phyloP scores from a whole-genome alignment of 2,888 invertebrate genomes.

The Aromia moschata region DNA sequence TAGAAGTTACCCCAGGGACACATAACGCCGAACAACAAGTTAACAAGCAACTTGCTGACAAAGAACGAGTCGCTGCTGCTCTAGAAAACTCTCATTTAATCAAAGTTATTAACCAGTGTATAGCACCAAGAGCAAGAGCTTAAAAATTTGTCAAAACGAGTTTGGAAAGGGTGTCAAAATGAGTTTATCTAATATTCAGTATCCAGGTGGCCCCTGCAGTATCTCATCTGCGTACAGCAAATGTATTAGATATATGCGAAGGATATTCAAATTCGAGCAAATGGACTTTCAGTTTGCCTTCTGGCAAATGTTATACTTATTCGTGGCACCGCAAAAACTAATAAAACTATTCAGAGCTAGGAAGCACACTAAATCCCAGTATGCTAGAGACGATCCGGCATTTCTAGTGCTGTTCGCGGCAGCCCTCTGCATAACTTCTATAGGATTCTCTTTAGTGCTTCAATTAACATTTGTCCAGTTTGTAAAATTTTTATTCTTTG shows the following conservation, averaged over 20 bases:
- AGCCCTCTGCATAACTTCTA: slow-evolving; percentile 87
- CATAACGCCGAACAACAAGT: slow-evolving; percentile 93
- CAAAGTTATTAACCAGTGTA: slow-evolving; percentile 94
- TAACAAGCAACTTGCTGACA: slow-evolving; percentile 97
- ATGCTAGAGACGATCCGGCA: slow-evolving; percentile 98
- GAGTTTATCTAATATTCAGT: slow-evolving; percentile 64
- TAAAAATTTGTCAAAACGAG: slow-evolving; percentile 35
- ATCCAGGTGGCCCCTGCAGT: slow-evolving; percentile 75
- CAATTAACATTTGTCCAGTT: slow-evolving; percentile 75
- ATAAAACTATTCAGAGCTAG: slow-evolving; percentile 97
- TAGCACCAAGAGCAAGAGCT: slow-evolving; percentile 58
- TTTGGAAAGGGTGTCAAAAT: slow-evolving; percentile 29
- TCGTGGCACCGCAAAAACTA: slow-evolving; percentile 96
- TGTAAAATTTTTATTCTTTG: slow-evolving; percentile 86
- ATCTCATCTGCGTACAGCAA: slow-evolving; percentile 88
- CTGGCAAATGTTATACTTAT: slow-evolving; percentile 99
- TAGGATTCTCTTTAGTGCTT: slow-evolving; percentile 85
- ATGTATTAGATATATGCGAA: slow-evolving; percentile 84
- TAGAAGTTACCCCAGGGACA: slow-evolving; percentile 89
- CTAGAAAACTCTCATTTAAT: slow-evolving; percentile 92
- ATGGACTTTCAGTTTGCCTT: slow-evolving; percentile 99
- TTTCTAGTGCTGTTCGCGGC: slow-evolving; percentile 91
- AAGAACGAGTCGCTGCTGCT: slow-evolving; percentile 97
- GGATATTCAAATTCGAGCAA: slow-evolving; percentile 90
- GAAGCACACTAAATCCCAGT: slow-evolving; percentile 99